Percentiles rank a stretch among this genome's conserved stretches.
These are phyloP conservation scores for Nibea albiflora DNA, from an alignment of 2,113 vertebrate genomes.

Conservation along the genomic window DNA sequence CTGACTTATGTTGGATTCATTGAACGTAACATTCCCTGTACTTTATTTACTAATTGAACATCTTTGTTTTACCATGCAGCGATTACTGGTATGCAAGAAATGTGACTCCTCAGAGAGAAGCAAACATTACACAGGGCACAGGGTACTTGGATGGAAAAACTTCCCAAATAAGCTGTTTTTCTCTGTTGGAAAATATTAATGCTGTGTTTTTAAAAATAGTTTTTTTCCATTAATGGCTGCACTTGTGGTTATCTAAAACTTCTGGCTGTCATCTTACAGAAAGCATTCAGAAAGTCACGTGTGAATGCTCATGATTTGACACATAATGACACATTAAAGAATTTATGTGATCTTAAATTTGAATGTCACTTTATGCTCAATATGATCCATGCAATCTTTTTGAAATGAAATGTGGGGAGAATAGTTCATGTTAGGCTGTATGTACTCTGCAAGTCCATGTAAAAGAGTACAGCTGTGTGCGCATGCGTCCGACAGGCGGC, in stretches of 20 bases:
- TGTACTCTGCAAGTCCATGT: no score
- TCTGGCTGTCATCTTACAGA: conserved; percentile 17
- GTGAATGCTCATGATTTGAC: conserved; percentile 1
- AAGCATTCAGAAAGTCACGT: conserved; percentile 26
- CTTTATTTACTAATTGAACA: not conserved
- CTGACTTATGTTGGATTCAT: not conserved
- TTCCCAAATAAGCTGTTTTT: conserved; percentile 9
- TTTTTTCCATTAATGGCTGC: not conserved
- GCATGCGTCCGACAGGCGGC: not conserved
- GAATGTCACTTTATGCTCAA: not conserved
- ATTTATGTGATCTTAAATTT: conserved; percentile 10
- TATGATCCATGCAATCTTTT: not conserved
- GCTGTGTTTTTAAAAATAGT: not conserved
- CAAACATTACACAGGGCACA: not conserved
- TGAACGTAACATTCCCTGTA: not conserved
- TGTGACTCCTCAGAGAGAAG: not conserved
- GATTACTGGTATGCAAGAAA: not conserved
- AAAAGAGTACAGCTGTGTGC: not conserved
- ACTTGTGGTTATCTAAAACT: conserved; percentile 28
- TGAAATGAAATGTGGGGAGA: no score
- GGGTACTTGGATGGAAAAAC: not conserved
- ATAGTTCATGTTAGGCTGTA: no score
- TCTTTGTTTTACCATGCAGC: not conserved
- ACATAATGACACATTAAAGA: conserved; percentile 31
- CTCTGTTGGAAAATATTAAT: not conserved